Evolutionary conservation across 2,113 vertebrate species (phyloP).

Genomic region (Equus quagga): DNA sequence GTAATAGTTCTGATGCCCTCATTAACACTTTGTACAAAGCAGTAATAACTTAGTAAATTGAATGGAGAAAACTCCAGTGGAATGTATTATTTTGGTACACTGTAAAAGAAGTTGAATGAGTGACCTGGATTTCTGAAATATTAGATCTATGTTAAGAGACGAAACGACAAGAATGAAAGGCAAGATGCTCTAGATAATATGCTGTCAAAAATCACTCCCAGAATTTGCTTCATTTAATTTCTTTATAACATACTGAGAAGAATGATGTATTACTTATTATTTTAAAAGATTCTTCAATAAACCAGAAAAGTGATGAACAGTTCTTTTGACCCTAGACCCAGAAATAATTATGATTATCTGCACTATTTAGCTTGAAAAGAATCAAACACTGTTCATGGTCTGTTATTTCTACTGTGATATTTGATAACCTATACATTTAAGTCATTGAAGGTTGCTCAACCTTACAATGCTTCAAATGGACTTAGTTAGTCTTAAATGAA

Average conservation of each 20-base stretch:
- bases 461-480: slow-evolving; percentile 80
- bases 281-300: slow-evolving; percentile 86
- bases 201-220: slow-evolving; percentile 84
- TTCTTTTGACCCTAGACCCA: slow-evolving; percentile 85
- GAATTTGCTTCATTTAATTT: slow-evolving; percentile 87
- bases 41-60: slow-evolving; percentile 1
- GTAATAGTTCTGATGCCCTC: neutral
- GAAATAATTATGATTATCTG: slow-evolving; percentile 88
- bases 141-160: slow-evolving; percentile 68
- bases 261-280: slow-evolving; percentile 86
- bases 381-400: slow-evolving; percentile 82
- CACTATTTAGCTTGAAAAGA: slow-evolving; percentile 87
- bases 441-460: slow-evolving; percentile 85
- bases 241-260: slow-evolving; percentile 84
- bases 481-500: slow-evolving; percentile 83
- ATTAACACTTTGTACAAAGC: slow-evolving; percentile 67
- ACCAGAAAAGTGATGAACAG: slow-evolving; percentile 82
- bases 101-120: slow-evolving; percentile 72
- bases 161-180: slow-evolving; percentile 79
- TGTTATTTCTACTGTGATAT: slow-evolving; percentile 85
- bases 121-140: slow-evolving; percentile 55
- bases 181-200: slow-evolving; percentile 78
- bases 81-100: slow-evolving; percentile 32
- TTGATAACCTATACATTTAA: slow-evolving; percentile 86
- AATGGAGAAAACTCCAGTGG: slow-evolving; percentile 54